Base-by-base conservation (phyloP, 2,797 vertebrate genomes). In the Enteromius paludinosus region DNA sequence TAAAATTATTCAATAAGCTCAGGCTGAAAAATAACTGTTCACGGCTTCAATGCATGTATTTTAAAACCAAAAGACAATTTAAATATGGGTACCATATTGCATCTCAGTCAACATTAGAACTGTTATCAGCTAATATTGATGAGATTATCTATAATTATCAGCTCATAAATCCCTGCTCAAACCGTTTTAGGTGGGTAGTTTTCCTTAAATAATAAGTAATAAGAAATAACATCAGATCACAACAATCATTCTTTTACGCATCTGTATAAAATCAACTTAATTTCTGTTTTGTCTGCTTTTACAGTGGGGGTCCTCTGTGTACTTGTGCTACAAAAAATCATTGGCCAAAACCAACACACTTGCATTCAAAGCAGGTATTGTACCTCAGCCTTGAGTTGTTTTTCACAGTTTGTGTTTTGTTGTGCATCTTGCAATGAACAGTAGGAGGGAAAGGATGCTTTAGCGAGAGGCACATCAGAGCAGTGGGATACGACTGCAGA, bases 261-360 rank as follows among this genome's bases (percentile, higher is more conserved):
- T 41, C 28, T 49, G 25, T 23, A 20, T 78, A 30, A 4, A 54
- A 30, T 79, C 15, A 71, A 23, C 10, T 69, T 61, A 14, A 79
- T 70, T 41, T 78, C 14, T 70, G 14, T 33, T 78, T 20, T 83
- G 49, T 49, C 68, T 76, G 8, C 4, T 61, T 82, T 73, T 68
- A 69, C 92, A 99, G 98, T 99, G 97, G 98, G 98, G 98, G 59
- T 99, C 98, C 64, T 97, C 97, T 0, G 95, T 98, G 3, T 99
- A 97, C 89, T 93, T 99, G 74, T 99, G 98, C 92, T 99, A 98
- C 78, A 99, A 99, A 93, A 99, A 99, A 90, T 99, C 98, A 38
- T 94, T 99, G 93, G 97, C 97, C 89, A 99, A 99, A 95, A 96
- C 96, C 81, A 99, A 99, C 91, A 96, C 96, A 65, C 93, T 99